Evolutionary conservation across 2,113 vertebrate species (phyloP), one percentile per base, ranked within the genome.

Genomic region (Tringa solitaria): DNA sequence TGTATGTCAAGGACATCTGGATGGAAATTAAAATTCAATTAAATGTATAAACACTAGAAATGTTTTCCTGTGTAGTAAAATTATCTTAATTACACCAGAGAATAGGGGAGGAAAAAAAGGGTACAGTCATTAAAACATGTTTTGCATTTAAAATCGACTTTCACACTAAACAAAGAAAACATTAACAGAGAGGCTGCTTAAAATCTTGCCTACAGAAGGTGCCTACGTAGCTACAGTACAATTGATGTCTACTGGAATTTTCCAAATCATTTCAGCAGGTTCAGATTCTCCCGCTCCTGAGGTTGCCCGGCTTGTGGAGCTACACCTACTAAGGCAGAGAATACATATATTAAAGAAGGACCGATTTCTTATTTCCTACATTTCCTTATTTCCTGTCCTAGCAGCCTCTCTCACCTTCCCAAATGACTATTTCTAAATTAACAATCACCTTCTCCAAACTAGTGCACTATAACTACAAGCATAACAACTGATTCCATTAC

Each of bases 21-120:
- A 83, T 96, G 57, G 67, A 85, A 95, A 95, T 96, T 90, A 91
- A 54, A 76, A 90, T 85, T 83, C 61, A 93, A 88, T 96, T 96
- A 93, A 90, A 91, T 43, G 32, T 72, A 84, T 92, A 93, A 96
- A 96, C 87, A 93, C 65, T 91, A 93, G 79, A 96, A 95, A 77
- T 77, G 67, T 83, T 96, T 96, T 80, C 10, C n/a, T 54, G 32
- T 76, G 45, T 76, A 94, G 67, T 63, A 90, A 87, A 95, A 88
- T 91, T 73, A 93, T 53, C 87, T 67, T 95, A 95, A 97, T 95
- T 95, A 91, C 81, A 85, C 61, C 46, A 94, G 74, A 85, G 70
- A 92, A 89, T 69, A 72, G 26, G 59, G 30, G 8, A 21, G 16
- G 9, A 7, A 18, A 51, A 56, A 78, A 89, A 87, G 41, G 39